These are phyloP conservation scores for Rhingia rostrata DNA, from an alignment of 2,888 invertebrate genomes.

Conservation along the genomic window DNA sequence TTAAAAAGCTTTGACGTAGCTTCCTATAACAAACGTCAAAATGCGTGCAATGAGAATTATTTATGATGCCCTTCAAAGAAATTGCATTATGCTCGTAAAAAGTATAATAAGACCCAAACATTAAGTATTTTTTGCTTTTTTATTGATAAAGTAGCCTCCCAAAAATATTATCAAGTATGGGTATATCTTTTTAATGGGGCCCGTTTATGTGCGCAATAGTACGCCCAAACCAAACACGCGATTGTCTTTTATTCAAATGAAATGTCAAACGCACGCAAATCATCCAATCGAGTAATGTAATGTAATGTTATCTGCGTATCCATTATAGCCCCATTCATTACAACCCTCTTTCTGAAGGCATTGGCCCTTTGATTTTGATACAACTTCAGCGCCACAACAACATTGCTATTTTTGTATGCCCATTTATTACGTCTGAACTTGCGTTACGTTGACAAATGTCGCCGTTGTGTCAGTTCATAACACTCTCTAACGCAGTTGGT, in stretches of 20 bases:
- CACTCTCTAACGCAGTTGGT: background rate
- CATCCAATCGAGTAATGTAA: constrained; percentile 45
- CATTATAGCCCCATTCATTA: constrained; percentile 23
- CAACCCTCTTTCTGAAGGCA: background rate
- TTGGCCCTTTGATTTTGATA: background rate
- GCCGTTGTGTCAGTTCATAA: background rate
- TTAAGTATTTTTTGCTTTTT: background rate
- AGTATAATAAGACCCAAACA: too few species aligned
- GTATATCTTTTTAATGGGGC: constrained; percentile 12
- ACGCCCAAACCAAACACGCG: constrained; percentile 13
- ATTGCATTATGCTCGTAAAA: too few species aligned
- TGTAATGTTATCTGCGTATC: constrained; percentile 13
- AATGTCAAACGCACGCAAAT: constrained; percentile 48
- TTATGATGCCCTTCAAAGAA: too few species aligned
- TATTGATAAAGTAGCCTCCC: constrained; percentile 19
- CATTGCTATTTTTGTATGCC: constrained; percentile 12
- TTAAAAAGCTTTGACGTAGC: too few species aligned
- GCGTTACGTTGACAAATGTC: constrained; percentile 5
- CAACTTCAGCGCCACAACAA: constrained; percentile 9
- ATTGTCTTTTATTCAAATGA: constrained; percentile 40
- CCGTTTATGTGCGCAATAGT: background rate
- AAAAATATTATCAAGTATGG: background rate
- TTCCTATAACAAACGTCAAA: too few species aligned
- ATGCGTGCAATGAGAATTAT: too few species aligned
- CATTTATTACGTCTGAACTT: constrained; percentile 43